Evolutionary conservation across 2,113 vertebrate species (phyloP).

Genomic region (Rhynchopsitta pachyrhyncha): DNA sequence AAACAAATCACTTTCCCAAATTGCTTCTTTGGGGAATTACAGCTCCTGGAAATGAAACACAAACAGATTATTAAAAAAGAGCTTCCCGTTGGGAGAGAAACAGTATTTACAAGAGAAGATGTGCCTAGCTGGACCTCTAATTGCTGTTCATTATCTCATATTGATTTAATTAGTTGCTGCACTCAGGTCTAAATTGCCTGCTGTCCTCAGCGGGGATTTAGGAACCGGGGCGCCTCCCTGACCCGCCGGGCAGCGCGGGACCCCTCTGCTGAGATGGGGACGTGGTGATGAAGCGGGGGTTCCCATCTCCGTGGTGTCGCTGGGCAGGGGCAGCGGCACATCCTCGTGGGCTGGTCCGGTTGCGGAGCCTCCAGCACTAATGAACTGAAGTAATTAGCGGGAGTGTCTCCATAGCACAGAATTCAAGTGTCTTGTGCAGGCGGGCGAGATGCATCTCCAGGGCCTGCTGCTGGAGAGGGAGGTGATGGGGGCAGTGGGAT

Average conservation of each 20-base stretch:
- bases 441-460: not conserved
- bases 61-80: conserved; percentile 97
- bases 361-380: conserved; percentile 29
- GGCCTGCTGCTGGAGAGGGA: not conserved
- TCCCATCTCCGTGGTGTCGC: not conserved
- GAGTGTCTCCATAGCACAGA: conserved; percentile 48
- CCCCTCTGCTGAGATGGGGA: not conserved
- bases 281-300: not conserved
- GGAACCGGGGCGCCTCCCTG: conserved; percentile 57
- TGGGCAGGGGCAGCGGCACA: not conserved
- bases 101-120: conserved; percentile 93
- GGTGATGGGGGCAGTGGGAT: not conserved
- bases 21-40: conserved; percentile 91
- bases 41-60: conserved; percentile 92
- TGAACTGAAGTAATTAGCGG: conserved; percentile 75
- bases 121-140: conserved; percentile 92
- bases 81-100: conserved; percentile 87
- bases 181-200: conserved; percentile 87
- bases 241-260: not conserved
- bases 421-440: conserved; percentile 32
- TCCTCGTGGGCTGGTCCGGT: not conserved
- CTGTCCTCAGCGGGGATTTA: conserved; percentile 82
- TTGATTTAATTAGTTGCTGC: conserved; percentile 98
- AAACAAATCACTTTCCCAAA: conserved; percentile 92
- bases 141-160: conserved; percentile 98